Evolutionary conservation across 2,113 vertebrate genomes (phyloP).

Genomic region (Phrynosoma blainvillii): DNA sequence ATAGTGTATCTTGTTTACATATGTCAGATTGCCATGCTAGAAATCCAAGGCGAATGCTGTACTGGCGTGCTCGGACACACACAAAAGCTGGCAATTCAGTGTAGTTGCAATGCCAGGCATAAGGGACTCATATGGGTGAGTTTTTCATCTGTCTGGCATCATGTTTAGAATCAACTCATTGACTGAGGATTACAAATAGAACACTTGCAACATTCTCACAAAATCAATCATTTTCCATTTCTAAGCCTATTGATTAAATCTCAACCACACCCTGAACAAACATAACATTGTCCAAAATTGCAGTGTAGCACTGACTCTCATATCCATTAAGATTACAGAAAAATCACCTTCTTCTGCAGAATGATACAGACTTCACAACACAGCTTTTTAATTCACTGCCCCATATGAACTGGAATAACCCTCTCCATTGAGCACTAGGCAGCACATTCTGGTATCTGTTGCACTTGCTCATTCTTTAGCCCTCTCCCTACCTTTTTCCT

Average conservation of each 20-base stretch:
- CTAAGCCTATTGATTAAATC: conserved; percentile 13
- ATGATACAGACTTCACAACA: not conserved
- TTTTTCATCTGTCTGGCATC: not conserved
- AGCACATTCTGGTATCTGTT: not conserved
- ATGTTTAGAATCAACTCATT: not conserved
- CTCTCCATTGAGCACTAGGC: too few species aligned
- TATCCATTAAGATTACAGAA: not conserved
- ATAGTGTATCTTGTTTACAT: not conserved
- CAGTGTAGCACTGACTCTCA: not conserved
- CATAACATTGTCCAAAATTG: not conserved
- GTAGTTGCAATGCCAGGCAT: not conserved
- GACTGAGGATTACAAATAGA: not conserved
- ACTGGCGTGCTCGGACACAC: too few species aligned
- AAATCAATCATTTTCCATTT: not conserved
- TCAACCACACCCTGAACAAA: not conserved
- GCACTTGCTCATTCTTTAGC: not conserved
- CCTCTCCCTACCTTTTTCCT: not conserved
- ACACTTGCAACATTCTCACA: not conserved
- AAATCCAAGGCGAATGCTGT: not conserved
- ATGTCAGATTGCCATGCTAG: not conserved
- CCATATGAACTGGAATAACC: not conserved
- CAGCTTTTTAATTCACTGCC: not conserved
- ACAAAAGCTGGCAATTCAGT: not conserved
- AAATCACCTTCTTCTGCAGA: not conserved
- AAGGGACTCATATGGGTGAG: not conserved